Evolutionary conservation across 2,113 vertebrate species (phyloP).

Genomic region (Prolemur simus): DNA sequence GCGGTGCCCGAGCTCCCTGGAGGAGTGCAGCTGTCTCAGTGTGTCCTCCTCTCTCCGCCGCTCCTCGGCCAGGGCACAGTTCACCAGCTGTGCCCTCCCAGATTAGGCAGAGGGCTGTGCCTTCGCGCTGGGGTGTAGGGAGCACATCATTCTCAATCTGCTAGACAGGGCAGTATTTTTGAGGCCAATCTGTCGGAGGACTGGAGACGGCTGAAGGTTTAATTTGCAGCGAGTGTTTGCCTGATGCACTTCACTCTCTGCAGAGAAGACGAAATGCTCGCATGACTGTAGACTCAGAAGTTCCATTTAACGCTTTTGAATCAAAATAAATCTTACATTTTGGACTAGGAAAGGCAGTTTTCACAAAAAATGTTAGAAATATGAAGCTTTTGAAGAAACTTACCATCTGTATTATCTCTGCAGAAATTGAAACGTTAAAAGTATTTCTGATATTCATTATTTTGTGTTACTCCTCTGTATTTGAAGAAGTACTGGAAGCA

Average conservation of each 20-base stretch:
- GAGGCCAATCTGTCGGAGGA: slow-evolving; percentile 52
- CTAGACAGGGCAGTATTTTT: slow-evolving; percentile 59
- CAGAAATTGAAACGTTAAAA: background rate
- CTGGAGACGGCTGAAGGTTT: slow-evolving; percentile 57
- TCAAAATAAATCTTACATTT: slow-evolving; percentile 37
- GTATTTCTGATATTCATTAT: background rate
- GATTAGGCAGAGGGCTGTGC: slow-evolving; percentile 34
- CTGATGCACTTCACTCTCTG: slow-evolving; percentile 30
- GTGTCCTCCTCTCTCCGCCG: background rate
- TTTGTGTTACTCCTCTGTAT: background rate
- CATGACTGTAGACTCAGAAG: slow-evolving; percentile 13
- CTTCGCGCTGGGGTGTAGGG: slow-evolving; percentile 78
- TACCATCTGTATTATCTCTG: background rate
- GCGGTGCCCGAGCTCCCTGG: rapidly evolving
- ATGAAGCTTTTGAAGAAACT: background rate
- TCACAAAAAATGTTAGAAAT: background rate
- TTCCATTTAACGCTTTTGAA: slow-evolving; percentile 13
- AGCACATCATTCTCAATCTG: background rate
- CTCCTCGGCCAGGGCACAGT: slow-evolving; percentile 45
- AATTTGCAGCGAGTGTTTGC: slow-evolving; percentile 68
- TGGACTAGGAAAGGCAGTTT: background rate
- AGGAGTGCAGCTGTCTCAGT: background rate
- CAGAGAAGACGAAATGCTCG: background rate
- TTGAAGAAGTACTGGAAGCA: background rate
- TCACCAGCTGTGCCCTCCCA: slow-evolving; percentile 57